Evolutionary conservation across 2,888 invertebrate species (phyloP).

Genomic region (Scaptomyza polygonia): DNA sequence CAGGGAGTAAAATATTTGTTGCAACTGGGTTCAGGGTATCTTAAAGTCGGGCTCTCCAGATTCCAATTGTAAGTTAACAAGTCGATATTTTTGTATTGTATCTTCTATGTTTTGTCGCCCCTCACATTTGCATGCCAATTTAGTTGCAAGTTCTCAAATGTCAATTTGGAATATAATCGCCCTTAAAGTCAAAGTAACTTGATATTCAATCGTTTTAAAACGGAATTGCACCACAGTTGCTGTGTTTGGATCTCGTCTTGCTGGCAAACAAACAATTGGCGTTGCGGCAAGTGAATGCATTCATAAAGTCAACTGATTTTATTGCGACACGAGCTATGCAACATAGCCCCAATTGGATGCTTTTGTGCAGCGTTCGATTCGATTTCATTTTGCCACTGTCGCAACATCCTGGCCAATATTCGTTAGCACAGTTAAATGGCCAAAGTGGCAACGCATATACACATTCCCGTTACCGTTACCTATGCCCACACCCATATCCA

Average conservation of each 20-base stretch:
- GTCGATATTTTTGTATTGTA: not conserved
- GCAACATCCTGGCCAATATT: conserved; percentile 54
- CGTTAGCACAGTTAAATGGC: conserved; percentile 58
- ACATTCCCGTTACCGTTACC: conserved; percentile 13
- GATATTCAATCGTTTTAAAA: not conserved
- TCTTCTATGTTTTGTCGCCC: not conserved
- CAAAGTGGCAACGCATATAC: conserved; percentile 51
- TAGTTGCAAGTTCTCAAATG: not conserved
- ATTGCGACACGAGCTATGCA: conserved; percentile 48
- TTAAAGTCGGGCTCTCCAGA: too few species aligned
- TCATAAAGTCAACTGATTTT: conserved; percentile 74
- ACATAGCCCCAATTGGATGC: conserved; percentile 21
- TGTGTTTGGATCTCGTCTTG: conserved; percentile 1
- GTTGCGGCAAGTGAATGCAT: conserved; percentile 49
- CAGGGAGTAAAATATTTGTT: too few species aligned
- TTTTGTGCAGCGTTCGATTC: conserved; percentile 22
- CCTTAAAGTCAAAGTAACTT: not conserved
- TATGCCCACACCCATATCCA: conserved; percentile 9
- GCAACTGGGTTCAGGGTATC: too few species aligned
- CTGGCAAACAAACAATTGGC: conserved; percentile 20
- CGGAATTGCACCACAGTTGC: not conserved
- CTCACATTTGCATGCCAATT: too few species aligned
- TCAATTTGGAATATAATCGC: not conserved
- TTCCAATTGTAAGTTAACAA: too few species aligned
- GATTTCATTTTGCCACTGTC: conserved; percentile 9